These are phyloP conservation scores for Lasioglossum villosulum DNA, from an alignment of 2,888 invertebrate species.

Conservation along the genomic window DNA sequence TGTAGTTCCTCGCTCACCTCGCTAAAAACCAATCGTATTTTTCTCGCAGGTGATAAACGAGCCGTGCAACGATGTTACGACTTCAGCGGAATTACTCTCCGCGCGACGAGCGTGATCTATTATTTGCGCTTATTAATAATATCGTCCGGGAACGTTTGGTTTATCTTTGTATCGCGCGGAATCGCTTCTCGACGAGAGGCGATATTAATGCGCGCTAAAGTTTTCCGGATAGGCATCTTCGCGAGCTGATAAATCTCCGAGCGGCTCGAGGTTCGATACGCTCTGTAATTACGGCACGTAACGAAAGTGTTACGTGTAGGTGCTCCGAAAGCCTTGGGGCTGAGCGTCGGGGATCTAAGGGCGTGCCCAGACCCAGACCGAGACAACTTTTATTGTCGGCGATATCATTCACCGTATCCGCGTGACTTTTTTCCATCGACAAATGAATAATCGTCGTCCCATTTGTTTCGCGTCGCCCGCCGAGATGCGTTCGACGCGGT, in stretches of 20 bases:
- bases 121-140: constrained; percentile 56
- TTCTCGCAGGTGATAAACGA: constrained; percentile 4
- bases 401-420: constrained; percentile 51
- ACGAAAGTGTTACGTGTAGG: constrained; percentile 70
- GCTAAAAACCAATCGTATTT: constrained; percentile 1
- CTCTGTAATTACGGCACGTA: constrained; percentile 71
- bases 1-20: not conserved
- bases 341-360: constrained; percentile 56
- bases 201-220: constrained; percentile 55
- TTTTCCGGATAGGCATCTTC: constrained; percentile 67
- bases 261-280: constrained; percentile 58
- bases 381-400: constrained; percentile 48
- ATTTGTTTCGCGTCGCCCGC: constrained; percentile 22
- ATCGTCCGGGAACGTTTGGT: constrained; percentile 34
- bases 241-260: constrained; percentile 69
- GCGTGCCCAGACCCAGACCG: constrained; percentile 52
- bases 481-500: constrained; percentile 8
- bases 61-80: not conserved
- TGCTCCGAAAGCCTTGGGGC: constrained; percentile 48
- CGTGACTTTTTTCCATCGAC: constrained; percentile 16
- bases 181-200: constrained; percentile 31
- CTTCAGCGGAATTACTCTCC: constrained; percentile 22
- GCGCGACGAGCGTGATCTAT: constrained; percentile 35
- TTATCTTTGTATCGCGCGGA: constrained; percentile 43
- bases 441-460: constrained; percentile 41